These are phyloP conservation scores for Drosophila ercepeae DNA, from an alignment of 1,140 invertebrate species.

Conservation along the genomic window DNA sequence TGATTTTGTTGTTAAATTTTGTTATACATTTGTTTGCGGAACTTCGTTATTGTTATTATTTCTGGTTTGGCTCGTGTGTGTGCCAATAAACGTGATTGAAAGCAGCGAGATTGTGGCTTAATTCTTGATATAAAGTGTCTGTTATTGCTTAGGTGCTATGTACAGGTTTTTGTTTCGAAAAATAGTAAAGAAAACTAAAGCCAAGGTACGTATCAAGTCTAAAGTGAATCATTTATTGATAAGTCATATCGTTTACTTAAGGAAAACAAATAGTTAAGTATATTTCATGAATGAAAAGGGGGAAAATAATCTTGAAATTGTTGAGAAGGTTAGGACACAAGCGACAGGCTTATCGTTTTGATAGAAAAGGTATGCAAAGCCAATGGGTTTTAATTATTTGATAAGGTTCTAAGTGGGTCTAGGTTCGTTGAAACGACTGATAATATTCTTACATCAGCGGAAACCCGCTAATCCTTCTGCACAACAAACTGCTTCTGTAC, in stretches of 20 bases:
- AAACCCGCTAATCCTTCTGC: conserved; percentile 16
- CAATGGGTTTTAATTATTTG: neutral
- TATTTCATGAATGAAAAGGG: conserved; percentile 15
- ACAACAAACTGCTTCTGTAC: neutral
- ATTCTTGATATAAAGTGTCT: conserved; percentile 8
- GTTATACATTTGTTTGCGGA: conserved; percentile 13
- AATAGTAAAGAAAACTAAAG: conserved; percentile 52
- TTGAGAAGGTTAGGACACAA: conserved; percentile 36
- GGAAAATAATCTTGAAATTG: conserved; percentile 9
- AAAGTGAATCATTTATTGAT: conserved; percentile 19
- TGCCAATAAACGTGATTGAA: conserved; percentile 22
- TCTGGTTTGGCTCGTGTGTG: conserved; percentile 21
- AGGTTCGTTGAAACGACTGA: neutral
- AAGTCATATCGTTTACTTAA: neutral
- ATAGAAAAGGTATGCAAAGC: neutral
- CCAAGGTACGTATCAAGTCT: conserved; percentile 52
- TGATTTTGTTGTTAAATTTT: conserved; percentile 28
- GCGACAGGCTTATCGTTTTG: neutral
- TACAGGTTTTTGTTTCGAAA: conserved; percentile 60
- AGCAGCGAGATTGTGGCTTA: conserved; percentile 28
- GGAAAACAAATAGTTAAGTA: too few species aligned
- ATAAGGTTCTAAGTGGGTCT: neutral
- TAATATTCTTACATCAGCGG: neutral
- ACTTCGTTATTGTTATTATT: neutral
- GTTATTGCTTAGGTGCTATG: conserved; percentile 38